Conservation (phyloP, 2,113 vertebrate species). For the Catharus minimus region DNA sequence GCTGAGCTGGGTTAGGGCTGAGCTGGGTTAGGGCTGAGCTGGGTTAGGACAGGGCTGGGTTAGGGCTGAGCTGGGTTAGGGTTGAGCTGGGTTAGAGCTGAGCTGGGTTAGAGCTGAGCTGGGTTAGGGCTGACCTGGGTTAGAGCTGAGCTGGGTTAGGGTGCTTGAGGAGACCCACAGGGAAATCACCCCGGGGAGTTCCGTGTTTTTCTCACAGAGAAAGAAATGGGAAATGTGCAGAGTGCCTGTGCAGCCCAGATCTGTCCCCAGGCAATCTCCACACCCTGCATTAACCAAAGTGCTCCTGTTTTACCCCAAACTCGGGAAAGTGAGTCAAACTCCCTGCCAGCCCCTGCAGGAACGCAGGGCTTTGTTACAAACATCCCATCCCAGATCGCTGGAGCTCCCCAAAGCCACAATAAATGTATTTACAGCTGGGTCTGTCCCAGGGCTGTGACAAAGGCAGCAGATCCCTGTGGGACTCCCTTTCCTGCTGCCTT, state of each 20-base stretch:
- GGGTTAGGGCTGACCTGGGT: too few species aligned
- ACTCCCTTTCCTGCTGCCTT: background rate
- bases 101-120: too few species aligned
- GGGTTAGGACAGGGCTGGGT: too few species aligned
- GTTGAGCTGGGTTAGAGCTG: too few species aligned
- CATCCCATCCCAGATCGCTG: background rate
- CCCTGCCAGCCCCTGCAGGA: background rate
- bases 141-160: too few species aligned
- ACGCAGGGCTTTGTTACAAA: background rate
- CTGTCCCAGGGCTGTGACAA: background rate
- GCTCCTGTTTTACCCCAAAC: rapidly evolving
- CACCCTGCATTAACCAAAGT: rapidly evolving
- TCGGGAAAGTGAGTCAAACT: background rate
- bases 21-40: too few species aligned
- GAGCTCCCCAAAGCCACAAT: background rate
- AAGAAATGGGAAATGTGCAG: rapidly evolving
- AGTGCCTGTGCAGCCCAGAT: rapidly evolving
- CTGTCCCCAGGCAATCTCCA: rapidly evolving
- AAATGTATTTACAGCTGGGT: background rate
- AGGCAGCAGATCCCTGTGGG: background rate
- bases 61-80: too few species aligned
- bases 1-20: background rate
- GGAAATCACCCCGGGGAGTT: rapidly evolving
- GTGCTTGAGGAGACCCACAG: too few species aligned
- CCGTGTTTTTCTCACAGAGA: rapidly evolving